Percentiles rank a stretch among this genome's conserved stretches.
These are phyloP conservation scores for Hydropotes inermis DNA, from an alignment of 2,113 vertebrate genomes.

Conservation along the genomic window DNA sequence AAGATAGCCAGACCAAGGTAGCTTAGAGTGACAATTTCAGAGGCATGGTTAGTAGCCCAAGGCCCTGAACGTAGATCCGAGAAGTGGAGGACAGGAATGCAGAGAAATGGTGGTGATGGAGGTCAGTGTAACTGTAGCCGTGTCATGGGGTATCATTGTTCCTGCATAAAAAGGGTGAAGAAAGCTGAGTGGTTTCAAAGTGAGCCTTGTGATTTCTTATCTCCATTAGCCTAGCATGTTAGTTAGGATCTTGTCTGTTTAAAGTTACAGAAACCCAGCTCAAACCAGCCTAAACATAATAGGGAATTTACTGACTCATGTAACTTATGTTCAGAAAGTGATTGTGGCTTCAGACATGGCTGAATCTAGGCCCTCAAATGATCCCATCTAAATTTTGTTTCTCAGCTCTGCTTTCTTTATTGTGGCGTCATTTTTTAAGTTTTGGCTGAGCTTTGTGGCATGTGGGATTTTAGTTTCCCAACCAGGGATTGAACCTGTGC, in stretches of 20 bases:
- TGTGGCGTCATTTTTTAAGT: neutral
- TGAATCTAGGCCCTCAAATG: neutral
- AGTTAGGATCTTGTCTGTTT: neutral
- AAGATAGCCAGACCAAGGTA: neutral
- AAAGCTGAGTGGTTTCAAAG: neutral
- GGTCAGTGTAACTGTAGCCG: neutral
- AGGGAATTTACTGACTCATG: neutral
- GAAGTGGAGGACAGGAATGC: neutral
- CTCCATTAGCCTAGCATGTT: neutral
- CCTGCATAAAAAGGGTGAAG: neutral
- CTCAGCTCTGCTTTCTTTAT: neutral
- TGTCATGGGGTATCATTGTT: neutral
- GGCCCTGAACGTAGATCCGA: neutral
- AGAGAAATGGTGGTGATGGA: neutral
- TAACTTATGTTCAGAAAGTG: neutral
- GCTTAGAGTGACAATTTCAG: neutral
- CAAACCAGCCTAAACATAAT: neutral
- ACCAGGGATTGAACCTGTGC: neutral
- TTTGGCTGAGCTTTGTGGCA: neutral
- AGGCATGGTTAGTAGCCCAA: neutral
- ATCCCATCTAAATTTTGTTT: neutral
- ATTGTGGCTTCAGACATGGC: neutral
- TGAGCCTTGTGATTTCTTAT: neutral
- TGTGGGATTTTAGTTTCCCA: neutral
- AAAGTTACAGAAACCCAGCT: neutral